Evolutionary conservation across 2,113 vertebrate species (phyloP).

Genomic region (Dipodomys merriami): DNA sequence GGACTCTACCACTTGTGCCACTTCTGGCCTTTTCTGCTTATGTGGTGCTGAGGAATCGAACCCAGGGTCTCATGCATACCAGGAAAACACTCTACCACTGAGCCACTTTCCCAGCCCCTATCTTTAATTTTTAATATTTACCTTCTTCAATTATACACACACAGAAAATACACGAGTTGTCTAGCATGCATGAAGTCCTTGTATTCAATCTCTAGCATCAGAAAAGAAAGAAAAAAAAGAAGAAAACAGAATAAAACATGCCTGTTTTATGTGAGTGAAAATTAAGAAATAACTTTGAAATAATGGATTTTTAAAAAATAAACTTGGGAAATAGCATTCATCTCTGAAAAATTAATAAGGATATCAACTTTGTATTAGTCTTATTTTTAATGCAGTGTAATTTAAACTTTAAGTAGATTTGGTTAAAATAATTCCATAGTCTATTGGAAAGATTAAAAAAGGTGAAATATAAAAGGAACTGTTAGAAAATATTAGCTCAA

Average conservation of each 20-base stretch:
- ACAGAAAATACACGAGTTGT: not conserved
- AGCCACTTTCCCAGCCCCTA: not conserved
- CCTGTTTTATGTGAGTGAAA: not conserved
- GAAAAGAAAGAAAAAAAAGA: not conserved
- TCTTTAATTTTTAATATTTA: slow-evolving; percentile 61
- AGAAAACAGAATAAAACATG: no score
- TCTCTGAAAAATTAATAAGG: not conserved
- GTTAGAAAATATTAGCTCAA: not conserved
- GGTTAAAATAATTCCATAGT: slow-evolving; percentile 16
- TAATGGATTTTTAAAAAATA: slow-evolving; percentile 40
- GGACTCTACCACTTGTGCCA: no score
- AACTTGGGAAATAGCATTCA: not conserved
- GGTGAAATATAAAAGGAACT: slow-evolving; percentile 14
- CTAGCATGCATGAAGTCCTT: not conserved
- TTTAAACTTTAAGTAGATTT: slow-evolving; percentile 25
- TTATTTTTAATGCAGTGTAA: slow-evolving; percentile 4
- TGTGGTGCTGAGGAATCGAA: no score
- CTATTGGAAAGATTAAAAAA: not conserved
- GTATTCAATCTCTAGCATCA: not conserved
- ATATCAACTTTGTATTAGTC: not conserved
- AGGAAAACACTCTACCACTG: no score
- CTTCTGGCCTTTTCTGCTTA: no score
- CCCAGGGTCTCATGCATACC: no score
- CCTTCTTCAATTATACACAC: slow-evolving; percentile 23
- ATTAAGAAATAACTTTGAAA: slow-evolving; percentile 10